Conservation (phyloP, 1,140 invertebrate genomes). For the Elymnias hypermnestra region DNA sequence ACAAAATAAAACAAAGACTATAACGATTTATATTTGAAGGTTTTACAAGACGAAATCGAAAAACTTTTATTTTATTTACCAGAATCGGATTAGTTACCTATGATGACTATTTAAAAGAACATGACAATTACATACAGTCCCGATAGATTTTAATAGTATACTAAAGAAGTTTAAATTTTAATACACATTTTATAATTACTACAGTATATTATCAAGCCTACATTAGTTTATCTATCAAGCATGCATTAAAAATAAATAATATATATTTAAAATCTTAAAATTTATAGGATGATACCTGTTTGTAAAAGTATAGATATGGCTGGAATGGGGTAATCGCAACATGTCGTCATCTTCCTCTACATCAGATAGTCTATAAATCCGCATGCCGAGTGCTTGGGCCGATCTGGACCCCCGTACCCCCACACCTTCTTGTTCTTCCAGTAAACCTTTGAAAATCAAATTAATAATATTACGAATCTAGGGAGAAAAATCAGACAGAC, state of each 20-base stretch:
- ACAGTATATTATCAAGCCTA: not conserved
- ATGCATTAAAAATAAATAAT: not conserved
- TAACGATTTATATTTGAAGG: too few species aligned
- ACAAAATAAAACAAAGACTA: too few species aligned
- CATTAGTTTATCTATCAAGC: not conserved
- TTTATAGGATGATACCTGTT: conserved; percentile 76
- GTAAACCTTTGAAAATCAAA: conserved; percentile 77
- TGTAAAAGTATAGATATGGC: conserved; percentile 90
- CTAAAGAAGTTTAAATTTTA: not conserved
- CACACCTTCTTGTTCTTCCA: conserved; percentile 94
- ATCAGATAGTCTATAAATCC: conserved; percentile 88
- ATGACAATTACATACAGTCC: too few species aligned
- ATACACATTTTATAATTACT: not conserved
- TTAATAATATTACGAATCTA: not conserved
- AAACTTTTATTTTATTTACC: too few species aligned
- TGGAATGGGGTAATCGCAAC: conserved; percentile 85
- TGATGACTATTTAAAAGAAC: too few species aligned
- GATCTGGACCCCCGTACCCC: conserved; percentile 89
- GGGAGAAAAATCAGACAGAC: too few species aligned
- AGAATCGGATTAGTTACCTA: too few species aligned
- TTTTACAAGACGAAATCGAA: too few species aligned
- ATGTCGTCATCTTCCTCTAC: conserved; percentile 92
- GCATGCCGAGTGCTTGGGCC: conserved; percentile 86
- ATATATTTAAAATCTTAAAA: not conserved
- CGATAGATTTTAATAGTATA: not conserved